Evolutionary conservation across 2,888 invertebrate genomes (phyloP), one percentile per base, ranked within the genome.

Genomic region (Thecocarcelia acutangulata): DNA sequence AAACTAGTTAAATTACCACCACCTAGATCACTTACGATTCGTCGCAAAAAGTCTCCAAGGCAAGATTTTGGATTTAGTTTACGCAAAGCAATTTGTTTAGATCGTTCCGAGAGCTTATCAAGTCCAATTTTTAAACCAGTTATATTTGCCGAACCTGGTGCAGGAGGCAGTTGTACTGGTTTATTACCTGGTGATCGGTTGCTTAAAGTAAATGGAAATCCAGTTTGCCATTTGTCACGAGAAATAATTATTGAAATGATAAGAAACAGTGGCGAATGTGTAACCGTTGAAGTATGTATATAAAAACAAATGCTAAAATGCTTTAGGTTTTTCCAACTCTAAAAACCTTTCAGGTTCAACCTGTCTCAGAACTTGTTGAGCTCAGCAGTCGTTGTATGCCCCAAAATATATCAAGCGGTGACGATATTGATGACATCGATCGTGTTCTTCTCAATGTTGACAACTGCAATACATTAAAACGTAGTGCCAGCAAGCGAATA

Each of bases 181-280:
- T 92, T 98, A 24, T 92, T 98, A 77, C 98, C 98, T n/a, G 98
- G 98, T 5, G 98, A 98, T 91, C 93, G 97, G 86, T 93, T 98
- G 33, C 92, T 98, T 85, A 97, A 97, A 92, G 97, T 98, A 40
- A 98, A 98, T 88, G 95, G 95, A 28, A 93, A 94, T 28, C 93
- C 94, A 83, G 97, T 98, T 0, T 96, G 96, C 88, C 96, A 95
- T 72, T 94, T 95, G 88, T 94, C 94, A 64, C 93, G 98, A 69
- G 98, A 98, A 90, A 96, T 97, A 87, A 96, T 98, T 84, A 97
- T 98, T 85, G 97, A 98, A 89, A 93, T 98, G 89, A 98, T 98
- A 86, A 95, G 96, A 87, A 94, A 96, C 83, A 97, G 96, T 84
- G 94, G 95, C 72, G 95, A 95, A 86, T 93, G 93, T 85, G 97